A percentile compares a stretch with the other conserved stretches of the same genome.
These are phyloP conservation scores for Ageneiosus marmoratus DNA, from an alignment of 2,113 vertebrate species.

Conservation along the genomic window DNA sequence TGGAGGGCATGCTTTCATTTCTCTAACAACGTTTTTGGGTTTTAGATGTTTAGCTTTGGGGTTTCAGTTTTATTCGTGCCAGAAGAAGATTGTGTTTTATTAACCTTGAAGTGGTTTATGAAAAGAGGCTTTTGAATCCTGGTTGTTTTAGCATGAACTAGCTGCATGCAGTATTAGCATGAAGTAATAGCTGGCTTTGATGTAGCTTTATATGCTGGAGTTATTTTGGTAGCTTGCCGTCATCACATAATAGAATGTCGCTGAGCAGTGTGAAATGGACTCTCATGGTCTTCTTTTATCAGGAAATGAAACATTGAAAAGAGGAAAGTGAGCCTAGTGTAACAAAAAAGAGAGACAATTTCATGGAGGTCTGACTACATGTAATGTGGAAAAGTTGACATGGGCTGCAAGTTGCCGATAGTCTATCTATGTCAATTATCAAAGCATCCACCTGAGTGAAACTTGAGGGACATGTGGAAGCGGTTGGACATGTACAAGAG, in stretches of 20 bases:
- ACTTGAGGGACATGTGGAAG: conserved; percentile 22
- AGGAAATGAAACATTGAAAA: conserved; percentile 32
- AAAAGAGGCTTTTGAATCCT: background rate
- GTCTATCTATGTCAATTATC: conserved; percentile 49
- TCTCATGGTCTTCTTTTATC: conserved; percentile 35
- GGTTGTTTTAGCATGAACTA: background rate
- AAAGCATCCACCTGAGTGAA: conserved; percentile 9
- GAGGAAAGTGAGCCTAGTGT: conserved; percentile 12
- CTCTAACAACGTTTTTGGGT: background rate
- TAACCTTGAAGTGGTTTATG: conserved; percentile 24
- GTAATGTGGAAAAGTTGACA: conserved; percentile 50
- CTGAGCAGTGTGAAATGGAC: conserved; percentile 36
- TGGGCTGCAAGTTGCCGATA: conserved; percentile 45
- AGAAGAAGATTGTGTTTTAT: conserved; percentile 20
- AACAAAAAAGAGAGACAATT: conserved; percentile 41
- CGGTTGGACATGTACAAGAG: background rate
- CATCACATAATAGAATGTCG: conserved; percentile 38
- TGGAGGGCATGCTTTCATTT: background rate
- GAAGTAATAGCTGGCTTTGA: conserved; percentile 25
- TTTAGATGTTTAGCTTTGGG: conserved; percentile 1
- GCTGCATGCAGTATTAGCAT: conserved; percentile 26
- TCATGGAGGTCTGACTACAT: conserved; percentile 48
- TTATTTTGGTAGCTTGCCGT: conserved; percentile 27
- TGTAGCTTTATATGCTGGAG: conserved; percentile 10
- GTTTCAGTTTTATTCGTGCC: background rate